Percentiles rank a stretch among this genome's conserved stretches.
Evolutionary conservation across 2,888 invertebrate species (phyloP).

Genomic region (Alsophila aescularia): DNA sequence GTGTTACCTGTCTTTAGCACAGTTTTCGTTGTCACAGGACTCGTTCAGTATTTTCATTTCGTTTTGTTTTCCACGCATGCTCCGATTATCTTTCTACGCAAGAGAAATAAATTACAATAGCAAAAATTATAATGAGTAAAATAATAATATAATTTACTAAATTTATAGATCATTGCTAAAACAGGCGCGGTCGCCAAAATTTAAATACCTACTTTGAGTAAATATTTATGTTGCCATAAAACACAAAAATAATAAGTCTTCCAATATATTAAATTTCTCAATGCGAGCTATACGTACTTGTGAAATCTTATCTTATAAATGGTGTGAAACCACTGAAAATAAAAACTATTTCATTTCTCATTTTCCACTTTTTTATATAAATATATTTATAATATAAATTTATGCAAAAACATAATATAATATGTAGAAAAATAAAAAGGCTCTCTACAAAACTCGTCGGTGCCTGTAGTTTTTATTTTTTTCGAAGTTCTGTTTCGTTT

Average conservation of each 20-base stretch:
- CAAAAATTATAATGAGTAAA: neutral
- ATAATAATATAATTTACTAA: neutral
- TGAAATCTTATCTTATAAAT: too few species aligned
- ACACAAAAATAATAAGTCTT: too few species aligned
- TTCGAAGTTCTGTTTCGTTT: conserved; percentile 38
- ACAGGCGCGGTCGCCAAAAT: neutral
- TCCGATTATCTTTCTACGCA: conserved; percentile 43
- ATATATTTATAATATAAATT: conserved; percentile 4
- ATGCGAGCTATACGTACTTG: too few species aligned
- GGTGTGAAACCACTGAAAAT: too few species aligned
- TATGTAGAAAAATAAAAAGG: conserved; percentile 8
- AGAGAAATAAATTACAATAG: conserved; percentile 7
- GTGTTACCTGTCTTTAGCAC: conserved; percentile 64
- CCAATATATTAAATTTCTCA: too few species aligned
- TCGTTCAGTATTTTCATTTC: conserved; percentile 64
- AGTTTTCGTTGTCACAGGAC: conserved; percentile 60
- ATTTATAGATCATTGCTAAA: neutral
- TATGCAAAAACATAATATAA: conserved; percentile 28
- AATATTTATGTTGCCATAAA: neutral
- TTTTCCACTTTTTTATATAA: neutral
- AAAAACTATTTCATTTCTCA: too few species aligned
- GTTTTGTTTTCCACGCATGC: conserved; percentile 40
- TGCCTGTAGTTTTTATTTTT: conserved; percentile 41
- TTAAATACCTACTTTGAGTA: too few species aligned
- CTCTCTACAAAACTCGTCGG: conserved; percentile 40